Evolutionary conservation across 2,113 vertebrate genomes (phyloP).

Genomic region (Nematolebias whitei): DNA sequence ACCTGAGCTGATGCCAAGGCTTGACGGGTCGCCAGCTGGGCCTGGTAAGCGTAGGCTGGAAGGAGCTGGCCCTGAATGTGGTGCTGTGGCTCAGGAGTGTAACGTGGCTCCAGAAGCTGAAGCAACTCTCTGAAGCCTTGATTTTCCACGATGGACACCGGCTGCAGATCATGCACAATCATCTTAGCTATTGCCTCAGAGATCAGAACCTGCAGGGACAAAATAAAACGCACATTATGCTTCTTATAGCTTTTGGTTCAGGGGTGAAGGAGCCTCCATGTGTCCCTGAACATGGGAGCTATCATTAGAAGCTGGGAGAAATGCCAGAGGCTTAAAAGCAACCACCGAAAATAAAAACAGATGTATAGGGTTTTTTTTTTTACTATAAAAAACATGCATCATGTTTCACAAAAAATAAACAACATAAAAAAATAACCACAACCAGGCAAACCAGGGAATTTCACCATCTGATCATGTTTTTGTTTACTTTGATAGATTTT

Average conservation of each 20-base stretch:
- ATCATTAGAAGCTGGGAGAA: no score
- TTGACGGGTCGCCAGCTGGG: conserved; percentile 79
- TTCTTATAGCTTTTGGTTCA: not conserved
- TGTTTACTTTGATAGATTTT: no score
- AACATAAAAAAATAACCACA: no score
- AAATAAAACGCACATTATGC: not conserved
- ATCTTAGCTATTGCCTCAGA: conserved; percentile 83
- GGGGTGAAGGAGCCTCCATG: no score
- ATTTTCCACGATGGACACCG: conserved; percentile 79
- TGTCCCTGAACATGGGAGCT: no score
- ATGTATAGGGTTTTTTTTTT: no score
- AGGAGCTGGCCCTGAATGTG: conserved; percentile 82
- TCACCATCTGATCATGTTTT: no score
- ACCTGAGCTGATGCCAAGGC: conserved; percentile 76
- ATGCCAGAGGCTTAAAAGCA: no score
- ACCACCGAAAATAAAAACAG: no score
- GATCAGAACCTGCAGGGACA: conserved; percentile 70
- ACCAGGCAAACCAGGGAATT: no score
- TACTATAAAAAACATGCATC: no score
- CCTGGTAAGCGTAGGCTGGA: conserved; percentile 81
- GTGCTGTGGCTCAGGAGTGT: conserved; percentile 73
- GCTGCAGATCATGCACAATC: conserved; percentile 82
- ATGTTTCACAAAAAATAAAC: no score
- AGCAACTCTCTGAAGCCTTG: conserved; percentile 81
- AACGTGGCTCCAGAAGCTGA: conserved; percentile 81